phyloP scores from a whole-genome alignment of 1,140 invertebrate genomes.

The Meloidogyne hapla region DNA sequence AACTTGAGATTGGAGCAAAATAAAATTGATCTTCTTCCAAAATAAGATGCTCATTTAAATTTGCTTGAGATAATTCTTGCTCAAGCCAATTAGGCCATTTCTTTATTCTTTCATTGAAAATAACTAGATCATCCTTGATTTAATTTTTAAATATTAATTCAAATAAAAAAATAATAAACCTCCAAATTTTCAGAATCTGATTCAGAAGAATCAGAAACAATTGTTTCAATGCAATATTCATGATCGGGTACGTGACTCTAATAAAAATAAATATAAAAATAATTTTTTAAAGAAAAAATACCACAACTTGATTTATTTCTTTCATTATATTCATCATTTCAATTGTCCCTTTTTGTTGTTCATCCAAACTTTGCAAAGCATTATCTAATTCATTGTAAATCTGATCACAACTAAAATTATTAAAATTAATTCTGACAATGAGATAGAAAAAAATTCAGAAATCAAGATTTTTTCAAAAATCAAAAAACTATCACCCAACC shows the following conservation, averaged over 20 bases:
- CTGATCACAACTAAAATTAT: not conserved
- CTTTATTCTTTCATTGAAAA: constrained; percentile 15
- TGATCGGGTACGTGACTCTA: constrained; percentile 3
- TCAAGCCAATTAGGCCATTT: constrained; percentile 10
- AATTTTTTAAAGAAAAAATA: not conserved
- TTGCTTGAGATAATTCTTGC: constrained; percentile 15
- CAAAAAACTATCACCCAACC: too few species aligned
- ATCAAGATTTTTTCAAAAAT: too few species aligned
- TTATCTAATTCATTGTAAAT: not conserved
- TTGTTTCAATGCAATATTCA: constrained; percentile 26
- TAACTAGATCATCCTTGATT: not conserved
- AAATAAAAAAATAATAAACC: not conserved
- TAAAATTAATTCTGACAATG: too few species aligned
- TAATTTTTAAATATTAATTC: not conserved
- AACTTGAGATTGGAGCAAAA: constrained; percentile 13
- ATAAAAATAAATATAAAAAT: not conserved
- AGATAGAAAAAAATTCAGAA: too few species aligned
- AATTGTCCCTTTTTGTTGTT: not conserved
- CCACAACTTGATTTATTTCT: constrained; percentile 23
- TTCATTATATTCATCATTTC: constrained; percentile 12
- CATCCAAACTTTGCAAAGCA: not conserved
- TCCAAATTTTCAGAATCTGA: constrained; percentile 21
- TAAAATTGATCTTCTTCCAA: constrained; percentile 14
- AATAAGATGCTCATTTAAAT: constrained; percentile 14
- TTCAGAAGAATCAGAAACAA: constrained; percentile 34